A percentile compares a stretch with the other conserved stretches of the same genome.
phyloP scores from a whole-genome alignment of 2,113 vertebrate species.

The Psephotus haematonotus region DNA sequence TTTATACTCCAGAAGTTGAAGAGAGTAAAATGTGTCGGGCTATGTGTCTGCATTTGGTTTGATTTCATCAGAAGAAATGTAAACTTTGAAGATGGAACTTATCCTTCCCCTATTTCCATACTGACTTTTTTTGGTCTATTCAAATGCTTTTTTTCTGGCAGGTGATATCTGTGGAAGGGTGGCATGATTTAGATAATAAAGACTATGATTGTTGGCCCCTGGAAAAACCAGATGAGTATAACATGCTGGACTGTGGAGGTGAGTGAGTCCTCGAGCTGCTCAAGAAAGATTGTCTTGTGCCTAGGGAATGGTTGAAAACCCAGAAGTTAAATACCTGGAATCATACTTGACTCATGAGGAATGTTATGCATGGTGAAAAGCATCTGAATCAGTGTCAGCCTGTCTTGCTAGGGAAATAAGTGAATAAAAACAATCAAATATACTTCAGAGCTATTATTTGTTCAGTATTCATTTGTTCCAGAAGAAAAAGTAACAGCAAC shows the following conservation, averaged over 20 bases:
- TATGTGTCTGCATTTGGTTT: neutral
- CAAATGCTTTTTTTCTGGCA: neutral
- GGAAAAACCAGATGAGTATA: slow-evolving; percentile 78
- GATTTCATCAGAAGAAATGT: neutral
- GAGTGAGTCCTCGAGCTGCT: neutral
- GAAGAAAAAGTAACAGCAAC: neutral
- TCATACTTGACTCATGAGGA: neutral
- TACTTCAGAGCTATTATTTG: neutral
- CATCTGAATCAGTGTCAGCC: neutral
- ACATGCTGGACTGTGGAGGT: slow-evolving; percentile 88
- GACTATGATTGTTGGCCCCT: slow-evolving; percentile 89
- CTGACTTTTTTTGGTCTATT: neutral
- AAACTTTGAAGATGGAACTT: neutral
- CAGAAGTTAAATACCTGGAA: neutral
- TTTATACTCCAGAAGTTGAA: neutral
- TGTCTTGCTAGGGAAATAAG: neutral
- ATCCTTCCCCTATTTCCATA: neutral
- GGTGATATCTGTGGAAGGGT: slow-evolving; percentile 59
- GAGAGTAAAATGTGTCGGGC: neutral
- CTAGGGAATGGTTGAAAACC: neutral
- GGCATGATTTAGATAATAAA: slow-evolving; percentile 87
- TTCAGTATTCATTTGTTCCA: neutral
- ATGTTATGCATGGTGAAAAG: neutral
- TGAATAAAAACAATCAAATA: neutral
- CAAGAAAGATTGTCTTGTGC: neutral